Percentiles rank a stretch among this genome's conserved stretches.
Conservation (phyloP, 2,888 invertebrate species). For the Andrena haemorrhoa region DNA sequence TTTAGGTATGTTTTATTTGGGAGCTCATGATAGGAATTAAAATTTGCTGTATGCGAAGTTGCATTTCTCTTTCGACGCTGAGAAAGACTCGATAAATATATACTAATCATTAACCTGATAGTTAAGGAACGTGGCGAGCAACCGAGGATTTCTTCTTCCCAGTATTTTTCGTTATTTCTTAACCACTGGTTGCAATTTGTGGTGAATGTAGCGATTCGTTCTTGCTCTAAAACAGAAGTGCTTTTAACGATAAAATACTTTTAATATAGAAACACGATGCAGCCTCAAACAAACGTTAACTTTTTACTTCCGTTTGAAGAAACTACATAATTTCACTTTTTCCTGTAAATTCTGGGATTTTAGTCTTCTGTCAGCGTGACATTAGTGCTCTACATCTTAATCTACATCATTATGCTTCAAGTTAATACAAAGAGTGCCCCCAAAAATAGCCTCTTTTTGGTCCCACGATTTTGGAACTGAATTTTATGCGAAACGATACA, state of each 20-base stretch:
- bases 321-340: background rate
- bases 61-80: background rate
- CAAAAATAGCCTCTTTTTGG: no score
- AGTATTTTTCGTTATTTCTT: constrained; percentile 3
- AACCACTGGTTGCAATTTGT: constrained; percentile 19
- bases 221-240: constrained; percentile 1
- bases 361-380: background rate
- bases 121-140: background rate
- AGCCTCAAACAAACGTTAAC: background rate
- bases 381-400: no score
- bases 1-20: no score
- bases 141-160: constrained; percentile 3
- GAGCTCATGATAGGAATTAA: background rate
- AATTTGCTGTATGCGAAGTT: background rate
- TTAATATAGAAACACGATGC: constrained; percentile 11
- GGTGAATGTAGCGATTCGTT: constrained; percentile 26
- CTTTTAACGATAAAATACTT: constrained; percentile 3
- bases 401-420: no score
- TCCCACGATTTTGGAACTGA: no score
- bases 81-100: background rate
- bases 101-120: background rate
- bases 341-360: background rate
- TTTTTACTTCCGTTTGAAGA: background rate
- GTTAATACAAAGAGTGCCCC: no score
- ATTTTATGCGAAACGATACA: no score